Percentiles rank a stretch among this genome's conserved stretches.
phyloP scores from a whole-genome alignment of 2,888 invertebrate genomes.

The Cheilosia pagana region DNA sequence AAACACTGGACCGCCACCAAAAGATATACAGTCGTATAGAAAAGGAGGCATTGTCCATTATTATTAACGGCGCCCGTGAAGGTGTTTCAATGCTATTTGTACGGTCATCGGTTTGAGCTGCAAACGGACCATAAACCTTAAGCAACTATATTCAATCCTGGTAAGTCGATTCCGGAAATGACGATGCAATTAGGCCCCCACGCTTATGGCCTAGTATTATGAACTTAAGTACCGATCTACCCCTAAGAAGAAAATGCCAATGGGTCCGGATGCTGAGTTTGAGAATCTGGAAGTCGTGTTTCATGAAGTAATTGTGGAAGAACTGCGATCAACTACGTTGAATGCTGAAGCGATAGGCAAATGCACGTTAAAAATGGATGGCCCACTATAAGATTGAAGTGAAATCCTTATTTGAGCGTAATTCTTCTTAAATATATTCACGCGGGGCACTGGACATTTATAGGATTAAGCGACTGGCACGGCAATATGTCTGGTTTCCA shows the following conservation, averaged over 20 bases:
- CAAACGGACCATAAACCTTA: constrained; percentile 61
- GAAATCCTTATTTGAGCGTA: constrained; percentile 34
- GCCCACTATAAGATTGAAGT: constrained; percentile 20
- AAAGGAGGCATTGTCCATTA: background rate
- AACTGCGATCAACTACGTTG: background rate
- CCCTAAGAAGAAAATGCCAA: constrained; percentile 29
- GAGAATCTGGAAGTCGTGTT: background rate
- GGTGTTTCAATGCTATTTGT: constrained; percentile 61
- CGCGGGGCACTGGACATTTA: too few species aligned
- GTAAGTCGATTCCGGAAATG: constrained; percentile 60
- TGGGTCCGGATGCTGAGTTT: constrained; percentile 33
- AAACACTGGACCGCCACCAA: constrained; percentile 61
- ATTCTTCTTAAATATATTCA: background rate
- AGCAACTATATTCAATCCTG: constrained; percentile 58
- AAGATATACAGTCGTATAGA: constrained; percentile 55
- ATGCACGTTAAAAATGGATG: constrained; percentile 28
- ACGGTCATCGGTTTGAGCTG: constrained; percentile 22
- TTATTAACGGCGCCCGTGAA: constrained; percentile 46
- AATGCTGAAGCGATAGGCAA: constrained; percentile 1
- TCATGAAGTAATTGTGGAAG: background rate
- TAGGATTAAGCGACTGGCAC: too few species aligned
- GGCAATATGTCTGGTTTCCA: background rate
- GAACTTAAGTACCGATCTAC: constrained; percentile 18
- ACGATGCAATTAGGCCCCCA: constrained; percentile 26
- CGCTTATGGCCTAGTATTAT: constrained; percentile 38